phyloP scores from a whole-genome alignment of 2,888 invertebrate species.

The Melinopterus prodromus region DNA sequence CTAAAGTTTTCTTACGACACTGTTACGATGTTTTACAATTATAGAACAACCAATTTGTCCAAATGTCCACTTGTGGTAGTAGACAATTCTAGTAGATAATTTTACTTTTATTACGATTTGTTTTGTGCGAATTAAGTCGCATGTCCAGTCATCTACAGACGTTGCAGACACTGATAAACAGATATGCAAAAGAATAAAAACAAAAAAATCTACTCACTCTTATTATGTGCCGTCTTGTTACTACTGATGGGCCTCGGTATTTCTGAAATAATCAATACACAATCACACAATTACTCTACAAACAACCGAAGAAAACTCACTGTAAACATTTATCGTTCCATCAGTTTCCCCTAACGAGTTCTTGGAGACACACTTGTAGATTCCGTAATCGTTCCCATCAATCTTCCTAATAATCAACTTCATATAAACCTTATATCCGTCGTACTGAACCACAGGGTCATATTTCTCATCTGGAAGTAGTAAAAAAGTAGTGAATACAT shows the following conservation, averaged over 20 bases:
- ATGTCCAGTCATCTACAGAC: too few species aligned
- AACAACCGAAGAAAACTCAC: constrained; percentile 62
- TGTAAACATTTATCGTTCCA: constrained; percentile 75
- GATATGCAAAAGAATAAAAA: neutral
- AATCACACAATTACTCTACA: constrained; percentile 9
- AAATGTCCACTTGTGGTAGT: too few species aligned
- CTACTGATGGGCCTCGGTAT: constrained; percentile 43
- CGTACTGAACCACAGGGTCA: constrained; percentile 72
- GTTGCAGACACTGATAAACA: too few species aligned
- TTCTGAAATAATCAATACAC: constrained; percentile 36
- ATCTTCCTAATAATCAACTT: constrained; percentile 70
- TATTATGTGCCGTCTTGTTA: constrained; percentile 41
- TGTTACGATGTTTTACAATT: too few species aligned
- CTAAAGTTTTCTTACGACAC: too few species aligned
- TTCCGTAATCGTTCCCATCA: constrained; percentile 69
- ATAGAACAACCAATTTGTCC: too few species aligned
- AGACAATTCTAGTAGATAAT: too few species aligned
- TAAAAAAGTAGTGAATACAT: too few species aligned
- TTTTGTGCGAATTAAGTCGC: too few species aligned
- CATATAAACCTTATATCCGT: constrained; percentile 77
- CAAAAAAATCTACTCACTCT: constrained; percentile 41
- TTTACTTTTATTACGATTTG: too few species aligned
- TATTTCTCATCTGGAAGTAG: constrained; percentile 54
- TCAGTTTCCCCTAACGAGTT: constrained; percentile 78
- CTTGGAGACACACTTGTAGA: constrained; percentile 77